These are phyloP conservation scores for Apodemus speciosus DNA, from an alignment of 2,113 vertebrate genomes.

Conservation along the genomic window DNA sequence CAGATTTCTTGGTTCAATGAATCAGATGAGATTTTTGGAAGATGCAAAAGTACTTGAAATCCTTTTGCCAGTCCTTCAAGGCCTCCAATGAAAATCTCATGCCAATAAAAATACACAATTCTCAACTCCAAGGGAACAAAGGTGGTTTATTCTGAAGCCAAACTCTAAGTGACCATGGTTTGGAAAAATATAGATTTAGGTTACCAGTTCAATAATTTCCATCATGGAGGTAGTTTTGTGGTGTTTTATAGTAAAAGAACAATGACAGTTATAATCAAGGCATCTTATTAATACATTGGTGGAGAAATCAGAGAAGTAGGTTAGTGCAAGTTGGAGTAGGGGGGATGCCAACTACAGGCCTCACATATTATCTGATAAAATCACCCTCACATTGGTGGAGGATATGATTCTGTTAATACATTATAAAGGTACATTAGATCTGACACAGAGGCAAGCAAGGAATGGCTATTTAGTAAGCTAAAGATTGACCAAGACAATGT, in stretches of 20 bases:
- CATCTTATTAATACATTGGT: background rate
- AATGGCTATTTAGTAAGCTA: background rate
- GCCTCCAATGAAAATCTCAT: background rate
- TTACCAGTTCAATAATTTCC: background rate
- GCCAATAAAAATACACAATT: background rate
- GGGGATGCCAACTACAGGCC: background rate
- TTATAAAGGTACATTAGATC: background rate
- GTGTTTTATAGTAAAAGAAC: background rate
- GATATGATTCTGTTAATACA: background rate
- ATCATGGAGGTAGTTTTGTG: background rate
- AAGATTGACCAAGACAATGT: background rate
- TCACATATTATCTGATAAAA: background rate
- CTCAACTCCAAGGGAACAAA: background rate
- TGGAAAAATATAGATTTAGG: background rate
- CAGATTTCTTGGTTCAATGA: background rate
- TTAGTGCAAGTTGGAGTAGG: background rate
- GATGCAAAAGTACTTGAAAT: conserved; percentile 11
- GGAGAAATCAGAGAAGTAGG: background rate
- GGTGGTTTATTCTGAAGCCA: background rate
- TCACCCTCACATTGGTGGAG: background rate
- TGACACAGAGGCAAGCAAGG: background rate
- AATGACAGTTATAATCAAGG: background rate
- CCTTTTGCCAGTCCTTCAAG: conserved; percentile 45
- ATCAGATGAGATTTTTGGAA: conserved; percentile 48
- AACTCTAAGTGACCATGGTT: background rate